Base-by-base conservation (phyloP, 2,113 vertebrate genomes). In the Noturus placidus region DNA sequence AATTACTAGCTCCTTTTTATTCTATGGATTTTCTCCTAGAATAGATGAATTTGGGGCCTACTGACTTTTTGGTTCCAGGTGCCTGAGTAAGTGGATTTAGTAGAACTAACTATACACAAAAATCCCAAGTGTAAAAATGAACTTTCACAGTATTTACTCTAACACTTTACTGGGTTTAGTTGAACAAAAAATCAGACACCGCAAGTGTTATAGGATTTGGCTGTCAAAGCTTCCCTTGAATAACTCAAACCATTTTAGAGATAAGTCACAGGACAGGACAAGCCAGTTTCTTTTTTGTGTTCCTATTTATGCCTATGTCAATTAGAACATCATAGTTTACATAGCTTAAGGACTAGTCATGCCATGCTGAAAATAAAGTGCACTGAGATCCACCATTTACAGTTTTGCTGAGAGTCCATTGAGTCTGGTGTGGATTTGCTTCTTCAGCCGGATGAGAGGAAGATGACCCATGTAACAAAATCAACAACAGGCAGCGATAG, bases 271-370 rank as follows among this genome's bases (percentile, higher is more conserved):
- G 52, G 88, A 84, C 91, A 82, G n/a, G 94, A 93, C 79, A 82
- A 92, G 94, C 93, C 92, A 80, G 94, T 94, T 93, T 88, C 20
- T 59, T 38, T 78, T 81, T 54, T 63, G 30, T 86, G 56, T 33
- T 56, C 46, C 59, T 80, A 17, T 80, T 80, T 52, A 86, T 69
- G 82, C 76, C 76, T 57, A 83, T 57, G 87, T 70, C 76, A 19
- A 59, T 42, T 81, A 54, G 22, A 57, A 33, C 11, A 81, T 70
- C 52, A 22, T 35, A 25, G 22, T 77, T 54, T 74, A n/a, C 78
- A 74, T 87, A 82, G 35, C 35, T 74, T 22, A 87, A 25, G 67
- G 15, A 72, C 67, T 38, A 3, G 67, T 87, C 65, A 87, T 59
- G 27, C 35, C 22, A 10, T 38, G 35, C 61, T 65, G 17, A 61